Evolutionary conservation across 2,888 invertebrate genomes (phyloP).

Genomic region (Stenolophus ochropezus): DNA sequence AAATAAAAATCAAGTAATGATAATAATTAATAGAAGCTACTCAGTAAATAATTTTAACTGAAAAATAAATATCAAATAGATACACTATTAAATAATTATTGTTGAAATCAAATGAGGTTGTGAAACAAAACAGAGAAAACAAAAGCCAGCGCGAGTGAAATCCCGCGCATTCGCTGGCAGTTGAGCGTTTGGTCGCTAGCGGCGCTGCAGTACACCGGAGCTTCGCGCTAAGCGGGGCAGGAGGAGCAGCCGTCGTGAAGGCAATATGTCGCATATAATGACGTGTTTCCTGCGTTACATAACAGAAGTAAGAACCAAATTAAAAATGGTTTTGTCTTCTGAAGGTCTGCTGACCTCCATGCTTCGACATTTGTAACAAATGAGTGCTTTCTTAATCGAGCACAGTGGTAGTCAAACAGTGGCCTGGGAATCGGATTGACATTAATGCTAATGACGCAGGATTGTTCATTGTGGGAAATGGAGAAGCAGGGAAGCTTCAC

Average conservation of each 20-base stretch:
- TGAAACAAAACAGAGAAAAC: too few relatives aligned
- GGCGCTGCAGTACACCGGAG: not conserved
- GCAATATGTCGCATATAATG: conserved; percentile 57
- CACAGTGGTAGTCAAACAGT: conserved; percentile 31
- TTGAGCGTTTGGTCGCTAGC: conserved; percentile 6
- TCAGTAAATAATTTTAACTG: too few relatives aligned
- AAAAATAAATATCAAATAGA: too few relatives aligned
- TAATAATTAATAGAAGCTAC: too few relatives aligned
- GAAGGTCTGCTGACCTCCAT: conserved; percentile 58
- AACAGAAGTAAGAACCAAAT: conserved; percentile 55
- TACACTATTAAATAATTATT: too few relatives aligned
- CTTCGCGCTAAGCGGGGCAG: conserved; percentile 19
- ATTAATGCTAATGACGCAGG: conserved; percentile 45
- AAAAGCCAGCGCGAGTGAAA: not conserved
- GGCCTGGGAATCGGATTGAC: conserved; percentile 47
- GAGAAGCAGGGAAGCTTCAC: not conserved
- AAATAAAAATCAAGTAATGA: too few relatives aligned
- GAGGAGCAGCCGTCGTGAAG: conserved; percentile 43
- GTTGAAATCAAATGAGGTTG: too few relatives aligned
- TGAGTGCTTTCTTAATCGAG: conserved; percentile 56
- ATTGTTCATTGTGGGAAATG: not conserved
- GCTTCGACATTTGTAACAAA: conserved; percentile 58
- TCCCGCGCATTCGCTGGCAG: not conserved
- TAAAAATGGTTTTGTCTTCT: conserved; percentile 59
- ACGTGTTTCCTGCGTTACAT: conserved; percentile 56